Conservation (phyloP, 2,113 vertebrate genomes). For the Notarius lentiginosus region DNA sequence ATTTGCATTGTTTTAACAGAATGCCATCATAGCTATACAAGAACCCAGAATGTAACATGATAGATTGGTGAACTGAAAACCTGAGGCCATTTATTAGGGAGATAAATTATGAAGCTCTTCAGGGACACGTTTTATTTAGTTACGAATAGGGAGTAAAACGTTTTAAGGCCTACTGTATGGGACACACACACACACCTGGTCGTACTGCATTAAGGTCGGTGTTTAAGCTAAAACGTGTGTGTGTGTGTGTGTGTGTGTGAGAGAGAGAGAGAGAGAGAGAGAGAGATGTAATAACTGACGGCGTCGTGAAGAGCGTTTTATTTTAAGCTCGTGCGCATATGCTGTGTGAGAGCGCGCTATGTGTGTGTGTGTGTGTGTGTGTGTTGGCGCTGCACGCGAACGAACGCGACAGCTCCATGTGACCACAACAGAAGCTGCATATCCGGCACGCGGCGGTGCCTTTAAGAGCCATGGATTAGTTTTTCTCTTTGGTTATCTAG, state of each 20-base stretch:
- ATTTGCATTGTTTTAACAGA: not conserved
- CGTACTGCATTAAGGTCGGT: not conserved
- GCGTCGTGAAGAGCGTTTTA: not conserved
- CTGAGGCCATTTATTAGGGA: not conserved
- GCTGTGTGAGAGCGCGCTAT: conserved; percentile 39
- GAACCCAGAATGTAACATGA: too few species aligned
- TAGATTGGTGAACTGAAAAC: not conserved
- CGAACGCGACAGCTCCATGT: conserved; percentile 76
- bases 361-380: conserved; percentile 42
- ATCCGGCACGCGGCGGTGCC: conserved; percentile 69
- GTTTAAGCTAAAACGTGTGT: not conserved
- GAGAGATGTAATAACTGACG: not conserved
- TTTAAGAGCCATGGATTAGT: conserved; percentile 84
- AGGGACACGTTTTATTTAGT: conserved; percentile 9
- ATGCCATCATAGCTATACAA: not conserved
- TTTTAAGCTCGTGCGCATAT: conserved; percentile 43
- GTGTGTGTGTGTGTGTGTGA: not conserved
- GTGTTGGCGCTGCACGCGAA: conserved; percentile 54
- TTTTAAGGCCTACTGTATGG: conserved; percentile 19
- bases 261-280: too few species aligned
- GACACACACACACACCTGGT: conserved; percentile 14
- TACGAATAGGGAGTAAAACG: conserved; percentile 2
- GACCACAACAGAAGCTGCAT: conserved; percentile 76
- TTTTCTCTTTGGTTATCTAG: conserved; percentile 99
- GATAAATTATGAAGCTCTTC: not conserved